Evolutionary conservation across 2,797 vertebrate species (phyloP).

Genomic region (Podarcis siculus): DNA sequence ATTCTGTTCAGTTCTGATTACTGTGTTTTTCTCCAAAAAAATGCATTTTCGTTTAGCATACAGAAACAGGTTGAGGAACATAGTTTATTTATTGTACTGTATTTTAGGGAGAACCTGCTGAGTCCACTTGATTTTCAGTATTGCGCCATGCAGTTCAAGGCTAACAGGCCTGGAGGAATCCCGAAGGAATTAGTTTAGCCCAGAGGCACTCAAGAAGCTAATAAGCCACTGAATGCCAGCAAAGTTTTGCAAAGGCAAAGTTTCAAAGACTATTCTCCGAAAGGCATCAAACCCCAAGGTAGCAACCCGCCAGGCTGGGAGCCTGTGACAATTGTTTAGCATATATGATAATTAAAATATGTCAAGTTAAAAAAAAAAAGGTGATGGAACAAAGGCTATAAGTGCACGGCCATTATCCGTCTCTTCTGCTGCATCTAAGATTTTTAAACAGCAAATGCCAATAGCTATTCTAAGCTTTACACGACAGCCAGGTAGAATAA

Average conservation of each 20-base stretch:
- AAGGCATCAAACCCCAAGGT: not conserved
- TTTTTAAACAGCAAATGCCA: not conserved
- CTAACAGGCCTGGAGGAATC: not conserved
- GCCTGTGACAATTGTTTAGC: not conserved
- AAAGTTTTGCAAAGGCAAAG: not conserved
- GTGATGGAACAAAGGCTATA: not conserved
- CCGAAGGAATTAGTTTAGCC: not conserved
- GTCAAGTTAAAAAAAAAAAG: not conserved
- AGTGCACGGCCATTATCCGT: not conserved
- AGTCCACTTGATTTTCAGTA: not conserved
- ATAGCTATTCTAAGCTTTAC: not conserved
- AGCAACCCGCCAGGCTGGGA: too few species aligned
- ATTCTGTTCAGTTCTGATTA: not conserved
- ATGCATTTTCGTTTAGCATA: not conserved
- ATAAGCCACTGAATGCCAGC: not conserved
- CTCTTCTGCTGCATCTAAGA: not conserved
- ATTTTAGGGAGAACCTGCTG: not conserved
- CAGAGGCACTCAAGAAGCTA: not conserved
- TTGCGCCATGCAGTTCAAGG: not conserved
- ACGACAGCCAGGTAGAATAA: constrained; percentile 24
- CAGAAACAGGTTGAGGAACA: not conserved
- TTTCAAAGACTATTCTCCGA: not conserved
- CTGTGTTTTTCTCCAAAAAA: not conserved
- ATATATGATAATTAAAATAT: not conserved
- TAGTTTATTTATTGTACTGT: not conserved